phyloP scores from a whole-genome alignment of 2,113 vertebrate genomes.

The Epinephelus moara region DNA sequence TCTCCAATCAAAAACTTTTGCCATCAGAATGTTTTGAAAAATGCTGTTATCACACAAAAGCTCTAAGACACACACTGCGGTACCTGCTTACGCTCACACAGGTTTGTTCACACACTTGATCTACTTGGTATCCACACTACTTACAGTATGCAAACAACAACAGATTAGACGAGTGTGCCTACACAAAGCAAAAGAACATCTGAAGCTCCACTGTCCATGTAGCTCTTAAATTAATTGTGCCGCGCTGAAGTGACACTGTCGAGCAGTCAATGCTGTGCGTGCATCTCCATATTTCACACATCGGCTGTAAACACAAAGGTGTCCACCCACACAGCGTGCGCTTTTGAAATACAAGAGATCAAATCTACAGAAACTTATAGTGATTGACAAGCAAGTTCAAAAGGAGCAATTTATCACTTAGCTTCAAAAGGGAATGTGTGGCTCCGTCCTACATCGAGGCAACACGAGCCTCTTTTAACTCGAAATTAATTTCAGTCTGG shows the following conservation, averaged over 20 bases:
- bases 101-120: not conserved
- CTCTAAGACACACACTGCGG: not conserved
- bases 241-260: conserved; percentile 8
- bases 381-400: conserved; percentile 73
- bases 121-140: not conserved
- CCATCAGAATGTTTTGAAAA: not conserved
- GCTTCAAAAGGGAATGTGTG: conserved; percentile 61
- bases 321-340: conserved; percentile 45
- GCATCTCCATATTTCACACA: conserved; percentile 37
- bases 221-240: conserved; percentile 36
- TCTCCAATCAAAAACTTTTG: not conserved
- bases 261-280: conserved; percentile 7
- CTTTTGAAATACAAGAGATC: conserved; percentile 63
- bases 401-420: conserved; percentile 69
- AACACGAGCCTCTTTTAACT: conserved; percentile 63
- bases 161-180: conserved; percentile 8
- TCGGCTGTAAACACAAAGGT: conserved; percentile 53
- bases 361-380: conserved; percentile 55
- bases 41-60: not conserved
- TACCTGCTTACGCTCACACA: not conserved
- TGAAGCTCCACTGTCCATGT: conserved; percentile 3
- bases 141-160: not conserved
- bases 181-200: conserved; percentile 13
- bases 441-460: conserved; percentile 52
- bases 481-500: conserved; percentile 70